Conservation (phyloP, 2,888 invertebrate species). For the Creontiades dilutus region DNA sequence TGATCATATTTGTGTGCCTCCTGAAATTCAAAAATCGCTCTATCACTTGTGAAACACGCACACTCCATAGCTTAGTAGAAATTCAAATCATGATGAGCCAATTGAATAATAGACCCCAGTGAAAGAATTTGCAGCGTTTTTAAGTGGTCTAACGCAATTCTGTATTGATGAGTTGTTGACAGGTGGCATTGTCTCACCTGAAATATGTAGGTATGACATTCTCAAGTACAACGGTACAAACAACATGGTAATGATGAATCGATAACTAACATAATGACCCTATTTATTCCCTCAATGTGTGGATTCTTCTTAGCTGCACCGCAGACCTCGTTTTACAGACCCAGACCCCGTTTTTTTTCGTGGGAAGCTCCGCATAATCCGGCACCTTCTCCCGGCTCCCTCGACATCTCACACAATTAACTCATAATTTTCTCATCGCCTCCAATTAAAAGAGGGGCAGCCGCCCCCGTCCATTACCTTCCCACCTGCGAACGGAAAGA, state of each 20-base stretch:
- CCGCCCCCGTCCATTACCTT: neutral
- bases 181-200: too few relatives aligned
- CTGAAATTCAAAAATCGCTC: too few relatives aligned
- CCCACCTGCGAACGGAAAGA: neutral
- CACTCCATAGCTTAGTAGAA: too few relatives aligned
- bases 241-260: neutral
- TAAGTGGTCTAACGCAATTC: too few relatives aligned
- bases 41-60: too few relatives aligned
- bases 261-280: neutral
- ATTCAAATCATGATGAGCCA: too few relatives aligned
- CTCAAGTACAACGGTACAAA: neutral
- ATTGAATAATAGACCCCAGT: too few relatives aligned
- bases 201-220: too few relatives aligned
- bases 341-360: constrained; percentile 20
- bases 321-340: constrained; percentile 31
- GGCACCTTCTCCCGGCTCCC: neutral
- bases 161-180: too few relatives aligned
- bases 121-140: too few relatives aligned
- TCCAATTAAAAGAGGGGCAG: constrained; percentile 6
- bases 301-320: neutral
- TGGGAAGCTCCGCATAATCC: constrained; percentile 3
- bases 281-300: neutral
- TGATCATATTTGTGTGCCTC: too few relatives aligned
- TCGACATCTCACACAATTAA: neutral
- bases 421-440: constrained; percentile 22